Conservation (phyloP, 2,888 invertebrate species). For the Scaptomyza parva region DNA sequence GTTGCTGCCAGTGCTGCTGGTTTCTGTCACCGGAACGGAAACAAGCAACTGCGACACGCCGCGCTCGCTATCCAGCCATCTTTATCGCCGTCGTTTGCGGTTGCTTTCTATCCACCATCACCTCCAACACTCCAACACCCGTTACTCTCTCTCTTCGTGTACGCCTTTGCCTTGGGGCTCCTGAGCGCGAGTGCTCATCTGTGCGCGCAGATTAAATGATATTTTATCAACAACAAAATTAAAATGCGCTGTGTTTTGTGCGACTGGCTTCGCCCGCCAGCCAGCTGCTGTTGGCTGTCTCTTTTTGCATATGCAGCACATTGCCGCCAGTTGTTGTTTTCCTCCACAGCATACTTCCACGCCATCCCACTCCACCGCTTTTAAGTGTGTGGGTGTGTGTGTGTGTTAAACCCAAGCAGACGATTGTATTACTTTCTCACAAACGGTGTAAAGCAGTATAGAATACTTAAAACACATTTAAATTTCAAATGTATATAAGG, state of each 20-base stretch:
- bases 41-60: slow-evolving; percentile 30
- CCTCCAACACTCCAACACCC: neutral
- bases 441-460: neutral
- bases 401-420: neutral
- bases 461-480: neutral
- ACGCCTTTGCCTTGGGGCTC: neutral
- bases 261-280: slow-evolving; percentile 5
- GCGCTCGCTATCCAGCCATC: slow-evolving; percentile 24
- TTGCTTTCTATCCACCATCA: slow-evolving; percentile 18
- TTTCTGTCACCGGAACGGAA: slow-evolving; percentile 52
- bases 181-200: slow-evolving; percentile 36
- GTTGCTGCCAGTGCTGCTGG: slow-evolving; percentile 9
- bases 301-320: slow-evolving; percentile 44
- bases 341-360: slow-evolving; percentile 13
- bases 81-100: slow-evolving; percentile 46
- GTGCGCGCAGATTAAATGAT: slow-evolving; percentile 71
- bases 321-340: slow-evolving; percentile 34
- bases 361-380: slow-evolving; percentile 2
- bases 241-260: slow-evolving; percentile 55
- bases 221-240: slow-evolving; percentile 77
- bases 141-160: neutral
- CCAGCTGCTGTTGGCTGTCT: slow-evolving; percentile 16
- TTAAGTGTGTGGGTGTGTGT: neutral
- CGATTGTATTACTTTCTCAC: neutral
- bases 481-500: neutral